Base-by-base conservation (phyloP, 2,797 vertebrate species). In the Aulostomus chinensis region DNA sequence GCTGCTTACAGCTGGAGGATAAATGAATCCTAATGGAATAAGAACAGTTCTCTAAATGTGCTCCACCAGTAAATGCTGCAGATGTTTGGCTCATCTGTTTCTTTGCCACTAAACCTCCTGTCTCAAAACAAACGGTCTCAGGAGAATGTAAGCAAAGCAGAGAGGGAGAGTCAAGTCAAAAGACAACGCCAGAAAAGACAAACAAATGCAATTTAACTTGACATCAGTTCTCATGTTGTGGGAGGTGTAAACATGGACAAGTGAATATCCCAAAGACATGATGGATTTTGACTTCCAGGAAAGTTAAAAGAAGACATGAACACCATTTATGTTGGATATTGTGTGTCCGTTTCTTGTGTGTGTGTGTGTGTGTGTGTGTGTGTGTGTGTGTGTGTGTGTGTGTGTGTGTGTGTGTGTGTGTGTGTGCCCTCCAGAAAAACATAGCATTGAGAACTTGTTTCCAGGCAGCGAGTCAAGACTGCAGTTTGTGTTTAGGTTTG, bases 61-160 rank as follows among this genome's bases (percentile, higher is more conserved):
- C 34, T 38, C 18, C 31, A 17, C 41, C 41, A 32, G 46, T n/a
- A 6, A 41, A 46, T 49, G 28, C 41, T 11, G 9, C 45, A 56
- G 45, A 70, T 70, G 65, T 64, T 80, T 58, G 37, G 26, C 64
- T 69, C 40, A 29, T 77, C 58, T 37, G 59, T 38, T 58, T 47
- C 58, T 51, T 13, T 13, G 5, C 13, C 22, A 34, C 26, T 28
- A 22, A 25, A 24, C 15, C 22, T 34, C 13, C 10, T 3, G 28
- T 16, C 49, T 53, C 55, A 57, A 61, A 73, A 71, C 21, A 71
- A 62, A 57, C 33, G 38, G 37, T 55, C 54, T 48, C 9, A 50
- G 54, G 7, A 24, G 20, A 60, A 73, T 43, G 52, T 67, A 59
- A 73, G 47, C 53, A 74, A 57, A 69, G 50, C 29, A 26, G 35